Evolutionary conservation across 1,140 invertebrate species (phyloP).

Genomic region (Matsumurasca onukii): DNA sequence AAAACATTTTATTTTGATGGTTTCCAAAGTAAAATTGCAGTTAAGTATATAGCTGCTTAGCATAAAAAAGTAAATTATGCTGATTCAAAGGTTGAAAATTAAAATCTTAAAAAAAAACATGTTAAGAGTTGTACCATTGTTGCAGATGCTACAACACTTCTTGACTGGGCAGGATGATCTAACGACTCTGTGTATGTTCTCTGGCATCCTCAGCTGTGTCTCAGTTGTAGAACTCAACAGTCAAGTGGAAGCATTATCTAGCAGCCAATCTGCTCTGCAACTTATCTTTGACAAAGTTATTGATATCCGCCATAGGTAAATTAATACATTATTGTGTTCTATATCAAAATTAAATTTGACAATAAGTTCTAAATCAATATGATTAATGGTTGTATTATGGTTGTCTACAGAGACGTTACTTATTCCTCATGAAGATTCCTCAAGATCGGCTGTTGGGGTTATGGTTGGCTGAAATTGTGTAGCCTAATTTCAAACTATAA

Average conservation of each 20-base stretch:
- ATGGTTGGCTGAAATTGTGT: too few species aligned
- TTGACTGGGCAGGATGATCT: neutral
- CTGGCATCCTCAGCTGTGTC: neutral
- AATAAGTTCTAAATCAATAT: too few species aligned
- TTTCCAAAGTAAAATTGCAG: too few species aligned
- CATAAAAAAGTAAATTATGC: neutral
- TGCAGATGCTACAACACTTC: neutral
- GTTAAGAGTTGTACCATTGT: neutral
- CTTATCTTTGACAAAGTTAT: neutral
- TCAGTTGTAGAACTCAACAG: neutral
- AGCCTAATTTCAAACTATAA: too few species aligned
- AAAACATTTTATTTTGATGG: too few species aligned
- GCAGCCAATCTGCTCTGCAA: neutral
- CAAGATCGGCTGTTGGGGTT: too few species aligned
- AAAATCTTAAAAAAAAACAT: neutral
- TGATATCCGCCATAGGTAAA: neutral
- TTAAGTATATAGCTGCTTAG: too few species aligned
- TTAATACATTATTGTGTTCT: neutral
- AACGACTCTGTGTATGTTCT: neutral
- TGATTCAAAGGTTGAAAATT: neutral
- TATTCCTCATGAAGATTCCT: too few species aligned
- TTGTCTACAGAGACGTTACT: too few species aligned
- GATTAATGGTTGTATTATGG: too few species aligned
- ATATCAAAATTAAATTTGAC: slow-evolving; percentile 21
- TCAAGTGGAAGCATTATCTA: neutral